phyloP scores from a whole-genome alignment of 2,888 invertebrate species.

The Chirona hameri region DNA sequence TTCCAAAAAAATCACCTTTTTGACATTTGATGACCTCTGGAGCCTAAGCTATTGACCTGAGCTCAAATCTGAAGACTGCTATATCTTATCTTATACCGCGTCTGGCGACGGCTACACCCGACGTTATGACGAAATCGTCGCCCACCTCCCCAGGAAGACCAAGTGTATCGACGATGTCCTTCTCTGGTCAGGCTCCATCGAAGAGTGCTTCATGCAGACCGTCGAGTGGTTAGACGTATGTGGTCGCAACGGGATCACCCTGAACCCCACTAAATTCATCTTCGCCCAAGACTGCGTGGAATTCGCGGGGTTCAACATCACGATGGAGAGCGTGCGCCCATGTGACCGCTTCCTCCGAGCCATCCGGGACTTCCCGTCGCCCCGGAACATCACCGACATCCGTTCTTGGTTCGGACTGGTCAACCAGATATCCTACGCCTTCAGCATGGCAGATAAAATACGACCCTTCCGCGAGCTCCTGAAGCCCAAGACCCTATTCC shows the following conservation, averaged over 20 bases:
- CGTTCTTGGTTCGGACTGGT: no score
- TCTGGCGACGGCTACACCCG: no score
- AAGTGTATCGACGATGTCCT: no score
- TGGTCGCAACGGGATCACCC: slow-evolving; percentile 8
- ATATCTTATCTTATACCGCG: no score
- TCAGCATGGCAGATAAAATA: slow-evolving; percentile 10
- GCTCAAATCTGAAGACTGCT: no score
- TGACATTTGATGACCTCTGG: no score
- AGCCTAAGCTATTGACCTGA: no score
- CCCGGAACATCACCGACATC: slow-evolving; percentile 30
- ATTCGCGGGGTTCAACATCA: slow-evolving; percentile 31
- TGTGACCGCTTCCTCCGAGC: background rate
- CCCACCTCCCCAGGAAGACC: no score
- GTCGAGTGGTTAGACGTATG: no score
- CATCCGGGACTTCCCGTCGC: slow-evolving; percentile 30
- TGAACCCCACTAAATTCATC: slow-evolving; percentile 28
- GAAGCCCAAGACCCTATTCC: slow-evolving; percentile 5
- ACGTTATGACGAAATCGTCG: no score
- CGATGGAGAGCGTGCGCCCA: background rate
- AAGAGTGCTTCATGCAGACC: background rate
- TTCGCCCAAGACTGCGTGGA: background rate
- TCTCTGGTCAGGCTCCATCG: slow-evolving; percentile 27
- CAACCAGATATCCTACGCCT: slow-evolving; percentile 33
- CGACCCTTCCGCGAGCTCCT: slow-evolving; percentile 12
- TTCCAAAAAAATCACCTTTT: no score